phyloP scores from a whole-genome alignment of 2,888 invertebrate genomes.

The Pyrgus malvae region DNA sequence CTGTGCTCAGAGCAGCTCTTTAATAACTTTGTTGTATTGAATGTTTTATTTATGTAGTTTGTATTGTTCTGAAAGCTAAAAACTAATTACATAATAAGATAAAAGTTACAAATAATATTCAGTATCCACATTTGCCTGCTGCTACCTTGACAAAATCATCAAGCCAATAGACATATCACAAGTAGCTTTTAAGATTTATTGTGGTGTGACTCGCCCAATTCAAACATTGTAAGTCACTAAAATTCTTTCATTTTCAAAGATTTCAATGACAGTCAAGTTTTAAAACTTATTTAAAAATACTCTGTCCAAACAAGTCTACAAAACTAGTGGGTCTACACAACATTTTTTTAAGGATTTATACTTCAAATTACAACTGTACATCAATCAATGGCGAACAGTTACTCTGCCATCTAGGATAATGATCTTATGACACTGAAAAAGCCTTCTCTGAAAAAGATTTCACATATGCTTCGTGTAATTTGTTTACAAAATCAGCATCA shows the following conservation, averaged over 20 bases:
- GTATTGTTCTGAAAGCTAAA: not conserved
- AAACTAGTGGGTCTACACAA: slow-evolving; percentile 38
- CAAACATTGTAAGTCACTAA: slow-evolving; percentile 55
- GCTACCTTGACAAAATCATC: slow-evolving; percentile 22
- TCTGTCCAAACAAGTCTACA: slow-evolving; percentile 61
- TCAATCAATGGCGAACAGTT: slow-evolving; percentile 40
- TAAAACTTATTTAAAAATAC: slow-evolving; percentile 79
- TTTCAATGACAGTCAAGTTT: slow-evolving; percentile 68
- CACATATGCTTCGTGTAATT: slow-evolving; percentile 95
- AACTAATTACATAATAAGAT: not conserved
- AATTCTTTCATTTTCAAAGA: slow-evolving; percentile 71
- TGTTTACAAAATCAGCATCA: slow-evolving; percentile 93
- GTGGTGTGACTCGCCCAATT: slow-evolving; percentile 49
- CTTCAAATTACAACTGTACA: slow-evolving; percentile 78
- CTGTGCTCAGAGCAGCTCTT: slow-evolving; percentile 15
- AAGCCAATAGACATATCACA: slow-evolving; percentile 73
- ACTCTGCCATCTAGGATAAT: slow-evolving; percentile 44
- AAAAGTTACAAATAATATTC: slow-evolving; percentile 1
- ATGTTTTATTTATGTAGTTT: slow-evolving; percentile 2
- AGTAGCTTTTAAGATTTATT: slow-evolving; percentile 59
- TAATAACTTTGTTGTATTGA: not conserved
- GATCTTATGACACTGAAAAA: slow-evolving; percentile 74
- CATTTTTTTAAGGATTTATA: slow-evolving; percentile 63
- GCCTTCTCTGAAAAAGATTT: slow-evolving; percentile 89
- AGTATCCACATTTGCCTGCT: slow-evolving; percentile 6